phyloP scores from a whole-genome alignment of 92 coral and sea anemone genomes.

The Galaxea fascicularis region DNA sequence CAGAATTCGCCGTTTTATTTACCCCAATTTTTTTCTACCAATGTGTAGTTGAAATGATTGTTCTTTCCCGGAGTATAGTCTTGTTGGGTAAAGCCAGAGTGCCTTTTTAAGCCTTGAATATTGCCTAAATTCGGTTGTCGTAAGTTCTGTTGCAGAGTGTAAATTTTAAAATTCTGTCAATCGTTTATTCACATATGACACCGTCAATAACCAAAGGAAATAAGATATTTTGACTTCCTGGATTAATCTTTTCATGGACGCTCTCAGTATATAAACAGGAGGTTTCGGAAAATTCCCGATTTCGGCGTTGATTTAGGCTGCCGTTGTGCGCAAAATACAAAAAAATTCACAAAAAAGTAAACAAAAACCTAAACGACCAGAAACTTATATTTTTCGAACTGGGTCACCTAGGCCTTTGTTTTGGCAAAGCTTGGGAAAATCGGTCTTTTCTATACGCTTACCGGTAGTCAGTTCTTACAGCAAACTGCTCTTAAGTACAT shows the following conservation, averaged over 20 bases:
- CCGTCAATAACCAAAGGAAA: slow-evolving; percentile 5
- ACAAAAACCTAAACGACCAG: not conserved
- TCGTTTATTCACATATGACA: slow-evolving; percentile 7
- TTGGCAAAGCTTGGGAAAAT: slow-evolving; percentile 9
- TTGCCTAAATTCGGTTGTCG: slow-evolving; percentile 31
- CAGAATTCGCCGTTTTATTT: not conserved
- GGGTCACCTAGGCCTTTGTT: not conserved
- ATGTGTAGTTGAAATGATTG: slow-evolving; percentile 22
- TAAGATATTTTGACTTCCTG: too few species aligned
- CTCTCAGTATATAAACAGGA: not conserved
- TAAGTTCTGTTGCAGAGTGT: not conserved
- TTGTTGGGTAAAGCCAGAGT: slow-evolving; percentile 25
- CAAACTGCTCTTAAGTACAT: slow-evolving; percentile 25
- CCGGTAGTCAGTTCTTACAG: slow-evolving; percentile 10
- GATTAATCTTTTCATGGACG: not conserved
- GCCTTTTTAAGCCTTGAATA: slow-evolving; percentile 24
- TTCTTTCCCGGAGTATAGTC: slow-evolving; percentile 20
- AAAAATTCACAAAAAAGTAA: not conserved
- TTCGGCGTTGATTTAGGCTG: not conserved
- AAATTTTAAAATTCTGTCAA: slow-evolving; percentile 9
- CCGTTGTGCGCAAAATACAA: not conserved
- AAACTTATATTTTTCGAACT: not conserved
- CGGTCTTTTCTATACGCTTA: slow-evolving; percentile 22
- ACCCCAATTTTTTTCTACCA: not conserved
- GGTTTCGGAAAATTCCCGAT: slow-evolving; percentile 6